These are phyloP conservation scores for Nyctereutes procyonoides DNA, from an alignment of 2,113 vertebrate genomes.

Conservation along the genomic window DNA sequence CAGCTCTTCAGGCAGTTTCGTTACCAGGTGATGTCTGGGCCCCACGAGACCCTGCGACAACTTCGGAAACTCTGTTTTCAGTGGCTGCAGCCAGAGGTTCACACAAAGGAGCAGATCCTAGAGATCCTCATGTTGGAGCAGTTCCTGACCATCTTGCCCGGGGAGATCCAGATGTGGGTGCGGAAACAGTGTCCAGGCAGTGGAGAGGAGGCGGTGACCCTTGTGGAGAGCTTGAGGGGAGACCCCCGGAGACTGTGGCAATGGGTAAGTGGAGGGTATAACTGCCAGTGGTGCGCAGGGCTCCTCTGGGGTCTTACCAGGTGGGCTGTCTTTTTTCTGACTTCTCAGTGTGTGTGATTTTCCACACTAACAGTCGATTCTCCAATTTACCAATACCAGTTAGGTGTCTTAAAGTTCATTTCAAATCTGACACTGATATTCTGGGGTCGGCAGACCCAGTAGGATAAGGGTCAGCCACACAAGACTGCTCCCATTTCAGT, in stretches of 20 bases:
- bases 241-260: conserved; percentile 73
- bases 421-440: not conserved
- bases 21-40: conserved; percentile 70
- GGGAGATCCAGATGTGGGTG: conserved; percentile 81
- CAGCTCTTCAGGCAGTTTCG: conserved; percentile 76
- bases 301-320: not conserved
- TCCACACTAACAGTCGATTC: not conserved
- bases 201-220: conserved; percentile 69
- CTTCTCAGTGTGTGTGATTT: not conserved
- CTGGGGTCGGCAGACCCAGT: not conserved
- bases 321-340: not conserved
- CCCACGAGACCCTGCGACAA: conserved; percentile 48
- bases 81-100: conserved; percentile 73
- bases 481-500: not conserved
- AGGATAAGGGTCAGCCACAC: not conserved
- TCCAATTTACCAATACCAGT: not conserved
- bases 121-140: conserved; percentile 76
- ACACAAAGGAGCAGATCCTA: conserved; percentile 79
- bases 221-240: conserved; percentile 70
- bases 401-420: not conserved
- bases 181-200: conserved; percentile 66
- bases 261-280: conserved; percentile 67
- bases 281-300: not conserved
- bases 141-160: conserved; percentile 75
- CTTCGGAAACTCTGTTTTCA: conserved; percentile 81